Evolutionary conservation across 2,797 vertebrate species (phyloP), one percentile per base, ranked within the genome.

Genomic region (Sebastolobus alascanus): DNA sequence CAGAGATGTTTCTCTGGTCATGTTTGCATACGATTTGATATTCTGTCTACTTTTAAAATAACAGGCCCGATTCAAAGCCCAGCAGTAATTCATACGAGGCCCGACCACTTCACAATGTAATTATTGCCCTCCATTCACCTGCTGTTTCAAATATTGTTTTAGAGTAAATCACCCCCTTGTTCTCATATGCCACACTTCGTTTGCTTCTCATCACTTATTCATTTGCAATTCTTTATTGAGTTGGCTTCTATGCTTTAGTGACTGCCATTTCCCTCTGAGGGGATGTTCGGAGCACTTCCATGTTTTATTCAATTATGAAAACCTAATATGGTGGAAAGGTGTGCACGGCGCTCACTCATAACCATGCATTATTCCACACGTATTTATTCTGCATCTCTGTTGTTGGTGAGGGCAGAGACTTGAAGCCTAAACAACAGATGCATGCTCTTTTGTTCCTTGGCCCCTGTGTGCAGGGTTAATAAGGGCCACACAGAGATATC

Each of bases 241-340:
- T 86, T 88, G 87, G 87, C 88, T 87, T 89, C 92, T 92, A 83
- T 89, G 88, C 90, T 92, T 92, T 92, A 91, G 90, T 80, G 88
- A 87, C 85, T 90, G 82, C 90, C 86, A 88, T 90, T 93, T 90
- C 77, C 80, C 90, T 92, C 91, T 64, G 86, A 90, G 84, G 86
- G 85, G 88, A 84, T 90, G 92, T 92, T 91, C 89, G 59, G 84
- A 91, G 89, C 84, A 89, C 87, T 88, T 87, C 87, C 91, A 92
- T 92, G 89, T 93, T 94, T 94, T 91, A 94, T 94, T 94, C 90
- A 94, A 94, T 94, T 93, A 94, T 75, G 79, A 90, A 87, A 94
- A 90, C 82, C 86, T 93, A 94, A 93, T 92, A 92, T 91, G 79
- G 88, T 89, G 89, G 88, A 91, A 91, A 93, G 91, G 90, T 93